phyloP scores from a whole-genome alignment of 2,113 vertebrate genomes.

The Meleagris gallopavo region DNA sequence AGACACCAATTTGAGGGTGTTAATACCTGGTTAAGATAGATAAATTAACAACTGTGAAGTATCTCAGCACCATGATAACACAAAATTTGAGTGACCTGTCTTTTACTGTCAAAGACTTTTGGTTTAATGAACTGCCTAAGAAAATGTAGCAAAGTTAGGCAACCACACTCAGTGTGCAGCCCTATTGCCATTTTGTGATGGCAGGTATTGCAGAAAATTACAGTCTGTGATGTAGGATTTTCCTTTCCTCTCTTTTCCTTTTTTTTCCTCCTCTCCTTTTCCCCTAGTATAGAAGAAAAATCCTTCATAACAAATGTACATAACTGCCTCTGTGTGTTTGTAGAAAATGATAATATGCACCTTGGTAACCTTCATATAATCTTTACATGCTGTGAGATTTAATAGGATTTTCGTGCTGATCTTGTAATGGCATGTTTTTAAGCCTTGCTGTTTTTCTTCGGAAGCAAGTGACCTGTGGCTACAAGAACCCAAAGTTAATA shows the following conservation, averaged over 20 bases:
- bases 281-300: not conserved
- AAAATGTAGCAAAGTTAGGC: not conserved
- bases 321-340: not conserved
- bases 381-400: not conserved
- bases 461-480: not conserved
- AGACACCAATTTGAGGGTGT: not conserved
- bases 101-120: not conserved
- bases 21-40: constrained; percentile 4
- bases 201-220: not conserved
- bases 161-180: not conserved
- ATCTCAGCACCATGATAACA: not conserved
- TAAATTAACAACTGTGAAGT: not conserved
- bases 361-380: not conserved
- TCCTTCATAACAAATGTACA: not conserved
- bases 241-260: not conserved
- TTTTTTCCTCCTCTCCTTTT: not conserved
- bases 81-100: not conserved
- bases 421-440: constrained; percentile 24
- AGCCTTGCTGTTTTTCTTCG: constrained; percentile 27
- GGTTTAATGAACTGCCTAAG: not conserved
- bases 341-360: not conserved
- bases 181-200: not conserved
- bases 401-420: constrained; percentile 27
- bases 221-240: not conserved
- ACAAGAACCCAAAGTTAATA: not conserved